Percentiles rank a stretch among this genome's conserved stretches.
phyloP scores from a whole-genome alignment of 2,113 vertebrate species.

The Ariopsis seemanni region DNA sequence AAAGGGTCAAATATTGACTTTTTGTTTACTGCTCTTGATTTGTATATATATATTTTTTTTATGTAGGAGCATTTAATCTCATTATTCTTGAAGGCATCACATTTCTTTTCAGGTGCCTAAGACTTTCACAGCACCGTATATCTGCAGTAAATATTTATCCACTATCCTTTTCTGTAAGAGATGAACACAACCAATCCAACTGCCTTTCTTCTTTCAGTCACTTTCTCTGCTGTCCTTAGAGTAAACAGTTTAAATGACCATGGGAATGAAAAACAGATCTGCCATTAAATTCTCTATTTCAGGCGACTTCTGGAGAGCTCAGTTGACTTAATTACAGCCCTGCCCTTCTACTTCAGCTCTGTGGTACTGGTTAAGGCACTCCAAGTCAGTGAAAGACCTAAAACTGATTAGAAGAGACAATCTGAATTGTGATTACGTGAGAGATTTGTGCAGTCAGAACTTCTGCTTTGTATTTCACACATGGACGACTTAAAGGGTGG shows the following conservation, averaged over 20 bases:
- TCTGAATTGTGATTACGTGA: slow-evolving; percentile 4
- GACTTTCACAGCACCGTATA: neutral
- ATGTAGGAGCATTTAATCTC: too few species aligned
- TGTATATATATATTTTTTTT: too few species aligned
- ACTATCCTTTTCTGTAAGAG: neutral
- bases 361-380: neutral
- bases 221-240: neutral
- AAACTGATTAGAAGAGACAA: slow-evolving; percentile 2
- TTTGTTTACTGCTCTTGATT: too few species aligned
- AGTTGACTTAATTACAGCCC: slow-evolving; percentile 32
- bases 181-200: neutral
- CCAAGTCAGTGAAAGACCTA: neutral
- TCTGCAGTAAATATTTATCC: neutral
- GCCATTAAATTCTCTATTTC: slow-evolving; percentile 31
- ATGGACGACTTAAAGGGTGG: neutral
- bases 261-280: slow-evolving; percentile 37
- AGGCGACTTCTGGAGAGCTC: slow-evolving; percentile 19
- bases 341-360: slow-evolving; percentile 11
- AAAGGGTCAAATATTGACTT: too few species aligned
- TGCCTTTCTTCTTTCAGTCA: neutral
- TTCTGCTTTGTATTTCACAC: slow-evolving; percentile 11
- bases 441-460: neutral
- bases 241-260: neutral
- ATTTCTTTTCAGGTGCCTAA: too few species aligned
- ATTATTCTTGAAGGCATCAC: too few species aligned